Conservation (phyloP, 2,797 vertebrate species). For the Gallinago solitaria region DNA sequence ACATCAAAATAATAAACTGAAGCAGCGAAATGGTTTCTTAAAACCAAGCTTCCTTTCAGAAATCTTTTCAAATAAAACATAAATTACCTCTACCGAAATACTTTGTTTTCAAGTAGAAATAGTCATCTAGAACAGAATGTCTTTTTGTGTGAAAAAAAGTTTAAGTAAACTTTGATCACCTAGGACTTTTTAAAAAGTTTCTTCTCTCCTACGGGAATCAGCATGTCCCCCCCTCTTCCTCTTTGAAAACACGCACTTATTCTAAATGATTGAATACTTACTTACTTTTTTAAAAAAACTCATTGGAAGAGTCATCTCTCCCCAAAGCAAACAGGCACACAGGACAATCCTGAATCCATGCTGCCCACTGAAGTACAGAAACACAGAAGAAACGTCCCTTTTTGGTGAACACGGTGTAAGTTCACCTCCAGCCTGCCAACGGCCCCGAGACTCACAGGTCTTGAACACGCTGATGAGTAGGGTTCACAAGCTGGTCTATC, state of each 20-base stretch:
- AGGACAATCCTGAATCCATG: neutral
- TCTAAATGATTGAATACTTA: neutral
- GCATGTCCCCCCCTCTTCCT: neutral
- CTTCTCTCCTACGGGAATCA: neutral
- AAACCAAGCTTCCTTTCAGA: constrained; percentile 44
- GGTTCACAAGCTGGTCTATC: neutral
- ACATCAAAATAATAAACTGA: neutral
- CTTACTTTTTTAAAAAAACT: neutral
- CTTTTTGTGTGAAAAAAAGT: neutral
- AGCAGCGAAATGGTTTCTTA: neutral
- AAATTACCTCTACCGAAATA: neutral
- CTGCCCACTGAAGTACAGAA: neutral
- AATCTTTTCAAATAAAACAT: constrained; percentile 10
- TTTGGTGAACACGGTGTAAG: neutral
- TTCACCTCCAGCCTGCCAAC: neutral
- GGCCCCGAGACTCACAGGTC: neutral
- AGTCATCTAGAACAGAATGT: neutral
- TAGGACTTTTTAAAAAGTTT: neutral
- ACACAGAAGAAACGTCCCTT: neutral
- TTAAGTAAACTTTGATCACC: neutral
- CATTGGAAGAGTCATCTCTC: neutral
- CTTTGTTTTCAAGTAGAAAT: neutral
- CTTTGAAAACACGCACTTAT: neutral
- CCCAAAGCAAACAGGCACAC: neutral
- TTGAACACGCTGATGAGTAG: neutral